phyloP scores from a whole-genome alignment of 2,888 invertebrate genomes.

The Campaea margaritaria region DNA sequence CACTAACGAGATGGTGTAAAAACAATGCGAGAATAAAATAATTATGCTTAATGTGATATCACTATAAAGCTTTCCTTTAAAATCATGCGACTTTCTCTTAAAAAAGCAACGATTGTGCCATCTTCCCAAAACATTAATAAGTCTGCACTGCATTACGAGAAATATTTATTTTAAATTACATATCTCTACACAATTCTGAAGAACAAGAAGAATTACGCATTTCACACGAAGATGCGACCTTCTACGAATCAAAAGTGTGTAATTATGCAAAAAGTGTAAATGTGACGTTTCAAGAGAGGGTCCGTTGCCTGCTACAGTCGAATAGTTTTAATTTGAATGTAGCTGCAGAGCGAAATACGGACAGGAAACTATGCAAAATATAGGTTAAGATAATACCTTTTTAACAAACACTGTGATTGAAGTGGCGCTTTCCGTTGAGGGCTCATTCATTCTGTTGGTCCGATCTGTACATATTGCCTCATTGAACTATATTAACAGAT shows the following conservation, averaged over 20 bases:
- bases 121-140: conserved; percentile 27
- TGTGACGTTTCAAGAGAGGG: not conserved
- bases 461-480: too few relatives aligned
- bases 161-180: conserved; percentile 33
- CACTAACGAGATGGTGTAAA: conserved; percentile 5
- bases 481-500: too few relatives aligned
- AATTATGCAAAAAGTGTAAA: conserved; percentile 21
- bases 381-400: too few relatives aligned
- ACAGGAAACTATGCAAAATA: too few relatives aligned
- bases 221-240: conserved; percentile 29
- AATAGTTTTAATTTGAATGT: too few relatives aligned
- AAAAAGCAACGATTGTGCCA: conserved; percentile 23
- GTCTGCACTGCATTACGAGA: conserved; percentile 31
- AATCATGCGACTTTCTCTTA: conserved; percentile 22
- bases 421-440: too few relatives aligned
- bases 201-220: conserved; percentile 26
- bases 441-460: too few relatives aligned
- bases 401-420: too few relatives aligned
- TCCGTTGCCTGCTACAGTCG: too few relatives aligned
- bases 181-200: conserved; percentile 25
- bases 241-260: conserved; percentile 22
- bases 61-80: conserved; percentile 15
- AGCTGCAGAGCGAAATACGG: too few relatives aligned
- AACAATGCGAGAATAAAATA: conserved; percentile 3
- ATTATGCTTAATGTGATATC: not conserved